Conservation (phyloP, 2,888 invertebrate genomes). For the Eumacrocentrus americanus region DNA sequence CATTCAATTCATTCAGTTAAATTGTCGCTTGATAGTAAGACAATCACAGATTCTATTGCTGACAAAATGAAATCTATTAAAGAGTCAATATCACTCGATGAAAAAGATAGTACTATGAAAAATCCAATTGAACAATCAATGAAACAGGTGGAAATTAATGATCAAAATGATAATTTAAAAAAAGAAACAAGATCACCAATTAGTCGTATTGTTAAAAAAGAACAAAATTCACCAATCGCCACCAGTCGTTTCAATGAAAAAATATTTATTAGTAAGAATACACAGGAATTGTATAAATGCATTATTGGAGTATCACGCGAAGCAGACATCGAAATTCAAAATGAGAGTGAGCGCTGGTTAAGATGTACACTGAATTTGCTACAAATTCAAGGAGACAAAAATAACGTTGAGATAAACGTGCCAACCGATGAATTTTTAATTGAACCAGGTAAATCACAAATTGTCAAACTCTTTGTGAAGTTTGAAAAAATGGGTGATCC, state of each 20-base stretch:
- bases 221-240: conserved; percentile 17
- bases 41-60: background rate
- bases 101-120: background rate
- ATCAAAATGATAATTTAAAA: background rate
- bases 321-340: conserved; percentile 51
- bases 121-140: background rate
- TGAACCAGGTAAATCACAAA: conserved; percentile 47
- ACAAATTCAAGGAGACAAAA: conserved; percentile 51
- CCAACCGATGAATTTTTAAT: conserved; percentile 48
- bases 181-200: conserved; percentile 17
- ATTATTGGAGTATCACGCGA: conserved; percentile 50
- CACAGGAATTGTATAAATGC: conserved; percentile 52
- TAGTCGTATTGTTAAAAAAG: background rate
- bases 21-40: conserved; percentile 47
- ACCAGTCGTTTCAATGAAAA: conserved; percentile 35
- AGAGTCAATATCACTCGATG: background rate
- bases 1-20: conserved; percentile 32
- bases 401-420: conserved; percentile 47
- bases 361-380: conserved; percentile 45
- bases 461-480: conserved; percentile 49
- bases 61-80: background rate
- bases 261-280: conserved; percentile 46
- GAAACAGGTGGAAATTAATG: background rate
- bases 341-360: conserved; percentile 54
- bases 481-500: conserved; percentile 49